Base-by-base conservation (phyloP, 2,113 vertebrate species). In the Oophaga pumilio region DNA sequence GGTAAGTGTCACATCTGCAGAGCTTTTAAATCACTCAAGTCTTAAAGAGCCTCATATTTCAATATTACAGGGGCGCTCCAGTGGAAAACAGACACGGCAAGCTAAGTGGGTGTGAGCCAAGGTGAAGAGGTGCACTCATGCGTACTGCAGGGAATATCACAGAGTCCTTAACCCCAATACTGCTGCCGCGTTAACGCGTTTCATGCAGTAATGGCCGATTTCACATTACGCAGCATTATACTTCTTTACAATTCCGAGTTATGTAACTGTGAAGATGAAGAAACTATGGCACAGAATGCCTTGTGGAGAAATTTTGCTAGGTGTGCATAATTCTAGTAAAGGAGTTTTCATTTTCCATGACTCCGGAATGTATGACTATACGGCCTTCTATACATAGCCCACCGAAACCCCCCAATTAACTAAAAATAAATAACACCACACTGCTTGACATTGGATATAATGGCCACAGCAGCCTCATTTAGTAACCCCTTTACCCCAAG, bases 21-120 rank as follows among this genome's bases (percentile, higher is more conserved):
- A 76, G 71, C 71, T 76, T 59, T 74, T 62, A 60, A 85, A 85
- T 85, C 71, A 85, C 56, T 85, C 84, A 76, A 85, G 56, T 76
- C 20, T 26, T 85, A 76, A 85, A 76, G 56, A 85, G 84, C 56
- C 84, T 85, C 84, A 85, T 85, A 85, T 85, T 85, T 85, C 71
- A 76, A 15, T 59, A 76, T 85, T 85, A 49, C 69, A 60, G 83
- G 60, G 83, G n/a, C 53, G 69, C 83, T 85, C 26, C 69, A 60
- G 83, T 49, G 69, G 83, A 85, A 85, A 85, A 74, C 68, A 85
- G 68, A 85, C 82, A 84, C 43, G 33, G 82, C 66, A 84, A 84
- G 82, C 71, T 84, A 84, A 71, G 82, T 84, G 53, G 83, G 83
- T 22, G 83, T 57, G 69, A 43, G 83, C 69, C 83, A 85, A 85